Evolutionary conservation across 2,888 invertebrate species (phyloP), one percentile per base, ranked within the genome.

Genomic region (Platycheirus rosarum): DNA sequence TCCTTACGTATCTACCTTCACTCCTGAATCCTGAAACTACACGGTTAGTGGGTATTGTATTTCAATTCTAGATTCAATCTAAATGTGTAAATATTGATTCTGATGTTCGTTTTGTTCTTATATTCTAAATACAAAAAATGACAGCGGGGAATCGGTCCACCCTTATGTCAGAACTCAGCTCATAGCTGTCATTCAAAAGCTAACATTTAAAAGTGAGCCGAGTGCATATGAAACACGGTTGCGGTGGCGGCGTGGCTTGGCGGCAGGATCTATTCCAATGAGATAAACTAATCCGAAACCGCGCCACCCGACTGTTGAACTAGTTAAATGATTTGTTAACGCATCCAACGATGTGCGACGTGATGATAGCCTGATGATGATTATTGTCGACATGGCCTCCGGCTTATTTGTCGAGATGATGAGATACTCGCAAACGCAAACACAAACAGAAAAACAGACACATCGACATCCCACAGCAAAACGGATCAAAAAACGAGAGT

Each of bases 301-400:
- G 63, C 48, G 65, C 55, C 23, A 32, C 55, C 40, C 32, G 32
- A 68, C 46, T 74, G 71, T 77, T 71, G 71, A 73, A 82, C 53
- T 82, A 82, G 70, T 55, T 82, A 82, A 82, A 77, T 71, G 82
- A 77, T 82, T 82, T 77, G 71, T 77, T 82, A 77, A 82, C 82
- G 82, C 82, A 77, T 73, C 42, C 63, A 63, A 44, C 68, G 76
- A 77, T 76, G 60, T 66, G 16, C 44, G 29, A 57, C 29, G 18
- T 57, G 71, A 68, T 79, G 78, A 78, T 78, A 78, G 49, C 49
- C 44, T 44, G 62, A 70, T 69, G 66, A 80, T 60, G 69, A 68
- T 82, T 68, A 76, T 73, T 73, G 73, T 69, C 69, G 69, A 55
- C 70, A 68, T 48, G 62, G 82, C 78, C 85, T 65, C 18, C 51